phyloP scores from a whole-genome alignment of 2,113 vertebrate genomes.

The Lepidothrix coronata region DNA sequence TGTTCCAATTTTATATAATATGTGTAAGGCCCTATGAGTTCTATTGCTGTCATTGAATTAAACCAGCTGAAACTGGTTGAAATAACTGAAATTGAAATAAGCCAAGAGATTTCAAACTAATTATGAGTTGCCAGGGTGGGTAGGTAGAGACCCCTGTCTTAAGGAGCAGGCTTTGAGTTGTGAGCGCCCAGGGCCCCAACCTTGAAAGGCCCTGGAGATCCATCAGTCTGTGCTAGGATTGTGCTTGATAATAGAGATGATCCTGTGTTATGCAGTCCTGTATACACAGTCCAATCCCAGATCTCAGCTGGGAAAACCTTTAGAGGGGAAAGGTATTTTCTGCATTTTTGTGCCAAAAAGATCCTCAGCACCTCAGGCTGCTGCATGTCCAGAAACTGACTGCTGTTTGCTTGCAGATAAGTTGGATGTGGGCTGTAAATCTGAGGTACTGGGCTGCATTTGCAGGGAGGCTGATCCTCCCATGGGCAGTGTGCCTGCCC shows the following conservation, averaged over 20 bases:
- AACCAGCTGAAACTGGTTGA: not conserved
- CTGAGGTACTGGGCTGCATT: not conserved
- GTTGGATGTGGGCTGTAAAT: not conserved
- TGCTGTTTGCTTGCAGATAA: slow-evolving; percentile 48
- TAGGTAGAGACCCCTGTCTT: not conserved
- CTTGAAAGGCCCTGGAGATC: not conserved
- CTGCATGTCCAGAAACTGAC: not conserved
- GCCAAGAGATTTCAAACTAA: not conserved
- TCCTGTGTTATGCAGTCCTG: not conserved
- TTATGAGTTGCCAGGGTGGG: not conserved
- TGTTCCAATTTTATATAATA: not conserved
- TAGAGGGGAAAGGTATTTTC: not conserved
- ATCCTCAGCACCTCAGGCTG: not conserved
- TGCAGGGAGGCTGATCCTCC: not conserved
- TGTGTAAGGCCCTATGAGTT: not conserved
- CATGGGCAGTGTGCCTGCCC: not conserved
- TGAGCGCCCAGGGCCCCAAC: not conserved
- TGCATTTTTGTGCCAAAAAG: not conserved
- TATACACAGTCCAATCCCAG: not conserved
- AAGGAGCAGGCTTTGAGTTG: not conserved
- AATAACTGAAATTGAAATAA: not conserved
- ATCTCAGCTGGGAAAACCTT: not conserved
- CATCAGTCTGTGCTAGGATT: not conserved
- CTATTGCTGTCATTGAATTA: not conserved
- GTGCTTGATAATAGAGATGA: not conserved